phyloP scores from a whole-genome alignment of 1,140 invertebrate species.

The Drosophila miranda region DNA sequence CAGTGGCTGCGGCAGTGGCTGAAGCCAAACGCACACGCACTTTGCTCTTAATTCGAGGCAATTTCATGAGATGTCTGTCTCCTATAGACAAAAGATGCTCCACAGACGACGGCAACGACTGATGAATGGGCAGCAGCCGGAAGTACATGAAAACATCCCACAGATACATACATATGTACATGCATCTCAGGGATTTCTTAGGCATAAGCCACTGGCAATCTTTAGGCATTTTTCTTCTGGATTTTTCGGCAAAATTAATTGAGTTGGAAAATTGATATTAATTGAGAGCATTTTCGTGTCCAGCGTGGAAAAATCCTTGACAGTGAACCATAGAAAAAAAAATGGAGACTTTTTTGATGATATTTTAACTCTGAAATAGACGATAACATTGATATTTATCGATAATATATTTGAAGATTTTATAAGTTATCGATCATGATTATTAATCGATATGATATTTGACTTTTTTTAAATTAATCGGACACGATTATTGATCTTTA shows the following conservation, averaged over 20 bases:
- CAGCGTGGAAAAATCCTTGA: conserved; percentile 5
- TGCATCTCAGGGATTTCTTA: no score
- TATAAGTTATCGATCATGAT: no score
- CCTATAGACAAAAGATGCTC: conserved; percentile 9
- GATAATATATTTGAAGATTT: no score
- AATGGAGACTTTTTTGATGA: no score
- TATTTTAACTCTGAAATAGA: no score
- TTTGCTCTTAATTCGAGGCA: conserved; percentile 69
- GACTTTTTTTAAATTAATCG: no score
- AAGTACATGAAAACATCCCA: conserved; percentile 3
- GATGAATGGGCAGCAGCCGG: conserved; percentile 18
- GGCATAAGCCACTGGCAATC: no score
- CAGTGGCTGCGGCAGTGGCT: not conserved
- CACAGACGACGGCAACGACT: not conserved
- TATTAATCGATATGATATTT: no score
- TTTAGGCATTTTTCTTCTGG: no score
- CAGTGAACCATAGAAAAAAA: conserved; percentile 28
- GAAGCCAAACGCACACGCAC: conserved; percentile 49
- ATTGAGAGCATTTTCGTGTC: conserved; percentile 9
- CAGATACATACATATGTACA: not conserved
- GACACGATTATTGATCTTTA: no score
- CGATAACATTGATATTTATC: no score
- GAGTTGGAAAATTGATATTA: conserved; percentile 13
- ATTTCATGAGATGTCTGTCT: conserved; percentile 40
- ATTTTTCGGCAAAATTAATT: conserved; percentile 44